A percentile compares a stretch with the other conserved stretches of the same genome.
Conservation (phyloP, 2,113 vertebrate species). For the Alaudala cheleensis region DNA sequence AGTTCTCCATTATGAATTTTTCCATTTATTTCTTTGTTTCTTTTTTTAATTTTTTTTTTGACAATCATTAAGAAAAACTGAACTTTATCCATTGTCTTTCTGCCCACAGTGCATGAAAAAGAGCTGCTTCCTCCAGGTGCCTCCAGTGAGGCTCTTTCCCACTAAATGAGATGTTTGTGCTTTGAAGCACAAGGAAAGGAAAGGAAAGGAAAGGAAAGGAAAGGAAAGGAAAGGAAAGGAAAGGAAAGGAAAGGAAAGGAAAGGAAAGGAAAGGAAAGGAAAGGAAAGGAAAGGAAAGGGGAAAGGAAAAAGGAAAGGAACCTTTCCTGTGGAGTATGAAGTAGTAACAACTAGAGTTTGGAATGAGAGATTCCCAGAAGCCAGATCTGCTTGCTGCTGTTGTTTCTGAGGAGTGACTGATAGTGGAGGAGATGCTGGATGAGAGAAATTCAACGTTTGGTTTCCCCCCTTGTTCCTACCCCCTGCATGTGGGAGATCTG, state of each 20-base stretch:
- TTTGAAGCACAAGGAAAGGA: background rate
- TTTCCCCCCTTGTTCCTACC: background rate
- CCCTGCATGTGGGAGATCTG: background rate
- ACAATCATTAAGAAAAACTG: background rate
- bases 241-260: accelerated
- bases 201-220: accelerated
- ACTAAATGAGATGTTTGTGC: background rate
- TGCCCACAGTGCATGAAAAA: background rate
- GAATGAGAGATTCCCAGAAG: constrained; percentile 28
- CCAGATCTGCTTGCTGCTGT: background rate
- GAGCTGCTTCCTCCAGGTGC: background rate
- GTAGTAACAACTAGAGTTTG: background rate
- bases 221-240: too few species aligned
- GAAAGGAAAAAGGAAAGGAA: too few species aligned
- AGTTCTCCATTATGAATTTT: background rate
- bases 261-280: accelerated
- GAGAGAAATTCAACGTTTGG: background rate
- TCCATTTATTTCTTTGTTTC: background rate
- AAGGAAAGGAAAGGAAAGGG: too few species aligned
- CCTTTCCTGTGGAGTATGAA: background rate
- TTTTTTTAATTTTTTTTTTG: background rate
- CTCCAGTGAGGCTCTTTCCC: background rate
- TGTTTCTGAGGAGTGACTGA: background rate
- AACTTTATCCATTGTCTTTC: background rate
- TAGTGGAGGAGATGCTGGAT: background rate